Conservation (phyloP, 1,140 invertebrate genomes). For the Rhopalosiphum maidis region DNA sequence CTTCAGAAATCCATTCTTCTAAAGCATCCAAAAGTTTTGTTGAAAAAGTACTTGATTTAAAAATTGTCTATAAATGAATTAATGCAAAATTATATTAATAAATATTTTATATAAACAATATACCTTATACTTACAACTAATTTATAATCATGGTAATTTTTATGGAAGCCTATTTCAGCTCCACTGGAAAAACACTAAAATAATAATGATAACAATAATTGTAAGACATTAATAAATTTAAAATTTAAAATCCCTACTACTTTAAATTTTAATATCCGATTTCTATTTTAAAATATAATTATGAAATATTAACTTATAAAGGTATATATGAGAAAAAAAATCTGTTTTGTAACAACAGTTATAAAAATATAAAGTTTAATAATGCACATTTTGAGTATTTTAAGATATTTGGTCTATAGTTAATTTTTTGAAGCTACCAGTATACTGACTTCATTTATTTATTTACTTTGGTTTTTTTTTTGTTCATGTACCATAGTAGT, state of each 20-base stretch:
- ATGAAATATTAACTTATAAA: no score
- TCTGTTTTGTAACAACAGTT: no score
- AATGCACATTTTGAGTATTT: no score
- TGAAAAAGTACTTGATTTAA: conserved; percentile 29
- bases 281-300: no score
- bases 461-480: no score
- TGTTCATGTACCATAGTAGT: no score
- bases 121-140: conserved; percentile 33
- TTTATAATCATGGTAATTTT: conserved; percentile 28
- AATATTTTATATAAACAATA: background rate
- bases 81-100: background rate
- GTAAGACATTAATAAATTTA: background rate
- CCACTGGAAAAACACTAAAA: conserved; percentile 41
- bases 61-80: conserved; percentile 10
- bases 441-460: no score
- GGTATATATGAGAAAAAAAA: no score
- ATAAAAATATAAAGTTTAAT: no score
- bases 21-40: conserved; percentile 30
- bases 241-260: background rate
- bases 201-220: background rate
- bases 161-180: conserved; percentile 34
- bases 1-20: conserved; percentile 42
- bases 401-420: no score
- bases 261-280: background rate
- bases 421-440: no score